Evolutionary conservation across 2,113 vertebrate genomes (phyloP), one percentile per base, ranked within the genome.

Genomic region (Halcyon senegalensis): DNA sequence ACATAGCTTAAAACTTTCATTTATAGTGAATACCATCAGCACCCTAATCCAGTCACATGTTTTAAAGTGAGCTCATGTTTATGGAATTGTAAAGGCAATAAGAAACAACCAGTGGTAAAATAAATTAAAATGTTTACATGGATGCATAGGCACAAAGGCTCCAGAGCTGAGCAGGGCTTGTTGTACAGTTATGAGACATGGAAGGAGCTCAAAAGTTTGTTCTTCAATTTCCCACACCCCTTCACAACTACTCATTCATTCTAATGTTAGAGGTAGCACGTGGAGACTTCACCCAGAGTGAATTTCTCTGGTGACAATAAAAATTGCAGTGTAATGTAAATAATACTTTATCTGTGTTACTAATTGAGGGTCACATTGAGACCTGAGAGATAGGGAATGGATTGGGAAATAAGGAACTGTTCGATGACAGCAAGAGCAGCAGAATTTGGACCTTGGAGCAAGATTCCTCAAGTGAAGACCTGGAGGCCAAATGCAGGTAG

Each of bases 361-460:
- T 92, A 92, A 92, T 46, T 93, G 72, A 84, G 33, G 79, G 79
- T 27, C 37, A 94, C 39, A 89, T 24, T 90, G 89, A 81, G 79
- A 70, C 82, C 60, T 56, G 46, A 60, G 51, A 92, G 86, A 74
- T 14, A 84, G 37, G 0, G 0, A 95, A 62, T 11, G 5, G 43
- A 72, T 89, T 96, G 76, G 51, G 90, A 89, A 93, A 92, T 74
- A 92, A 81, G 30, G 68, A 60, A 87, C 68, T 72, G 21, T 72
- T 84, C 21, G 3, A 87, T 84, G 80, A 91, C 83, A 82, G 33
- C 11, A 14, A 64, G 48, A 77, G 60, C 7, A 7, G 30, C 60
- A 92, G 64, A 94, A 89, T 91, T 84, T 62, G 53, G 73, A 78
- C 89, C 83, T 96, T 10, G 50, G 51, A 93, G 96, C 80, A 78